Evolutionary conservation across 2,797 vertebrate genomes (phyloP).

Genomic region (Anableps anableps): DNA sequence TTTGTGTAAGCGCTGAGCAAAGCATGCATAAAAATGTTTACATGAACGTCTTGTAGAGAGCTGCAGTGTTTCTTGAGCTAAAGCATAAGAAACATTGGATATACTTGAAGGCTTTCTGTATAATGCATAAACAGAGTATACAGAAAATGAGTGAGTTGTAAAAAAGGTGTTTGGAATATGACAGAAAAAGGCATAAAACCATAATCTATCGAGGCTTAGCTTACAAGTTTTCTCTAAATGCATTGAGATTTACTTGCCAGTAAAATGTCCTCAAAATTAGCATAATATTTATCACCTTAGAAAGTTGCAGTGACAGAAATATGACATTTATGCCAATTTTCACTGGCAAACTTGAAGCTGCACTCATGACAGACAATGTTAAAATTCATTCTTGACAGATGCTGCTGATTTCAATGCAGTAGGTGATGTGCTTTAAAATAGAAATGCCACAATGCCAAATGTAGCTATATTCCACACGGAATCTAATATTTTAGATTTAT

Average conservation of each 20-base stretch:
- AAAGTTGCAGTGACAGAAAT: background rate
- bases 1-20: slow-evolving; percentile 14
- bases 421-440: background rate
- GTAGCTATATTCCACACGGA: background rate
- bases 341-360: background rate
- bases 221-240: slow-evolving; percentile 22
- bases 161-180: background rate
- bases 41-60: background rate
- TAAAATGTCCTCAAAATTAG: slow-evolving; percentile 20
- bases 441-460: background rate
- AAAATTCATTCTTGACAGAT: background rate
- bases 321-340: background rate
- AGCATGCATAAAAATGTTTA: background rate
- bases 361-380: background rate
- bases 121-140: slow-evolving; percentile 8
- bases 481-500: background rate
- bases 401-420: background rate
- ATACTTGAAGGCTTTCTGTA: background rate
- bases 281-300: slow-evolving; percentile 9
- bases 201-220: slow-evolving; percentile 8
- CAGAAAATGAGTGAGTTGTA: background rate
- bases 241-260: slow-evolving; percentile 21
- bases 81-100: background rate
- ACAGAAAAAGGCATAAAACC: slow-evolving; percentile 14
- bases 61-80: background rate